Percentiles rank a stretch among this genome's conserved stretches.
Conservation (phyloP, 2,888 invertebrate species). For the Gastracanthus pulcherrimus region DNA sequence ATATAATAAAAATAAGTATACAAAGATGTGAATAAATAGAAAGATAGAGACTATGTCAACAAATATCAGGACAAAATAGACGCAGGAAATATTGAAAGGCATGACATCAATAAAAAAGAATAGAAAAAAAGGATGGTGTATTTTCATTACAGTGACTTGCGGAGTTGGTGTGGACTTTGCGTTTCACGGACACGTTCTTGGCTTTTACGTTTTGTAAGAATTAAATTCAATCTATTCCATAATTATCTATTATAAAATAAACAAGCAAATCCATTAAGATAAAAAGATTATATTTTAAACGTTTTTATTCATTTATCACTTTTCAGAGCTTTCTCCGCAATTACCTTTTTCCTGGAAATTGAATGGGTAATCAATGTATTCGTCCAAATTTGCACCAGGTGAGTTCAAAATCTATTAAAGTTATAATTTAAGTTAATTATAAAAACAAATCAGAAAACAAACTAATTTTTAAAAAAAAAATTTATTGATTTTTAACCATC, state of each 20-base stretch:
- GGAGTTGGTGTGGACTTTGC: constrained; percentile 83
- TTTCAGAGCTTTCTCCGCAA: constrained; percentile 80
- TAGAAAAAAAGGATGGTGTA: background rate
- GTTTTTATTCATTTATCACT: background rate
- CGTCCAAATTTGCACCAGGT: constrained; percentile 17
- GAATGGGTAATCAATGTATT: constrained; percentile 80
- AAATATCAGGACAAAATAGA: too few species aligned
- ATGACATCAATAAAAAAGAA: background rate
- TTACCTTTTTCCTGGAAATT: constrained; percentile 82
- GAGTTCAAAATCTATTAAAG: background rate
- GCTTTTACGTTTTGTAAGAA: constrained; percentile 83
- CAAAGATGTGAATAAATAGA: too few species aligned
- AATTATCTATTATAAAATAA: constrained; percentile 56
- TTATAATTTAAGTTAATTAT: background rate
- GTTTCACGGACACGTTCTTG: constrained; percentile 81
- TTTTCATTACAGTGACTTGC: constrained; percentile 80
- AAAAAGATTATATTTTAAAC: too few species aligned
- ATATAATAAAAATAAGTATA: too few species aligned
- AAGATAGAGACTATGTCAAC: too few species aligned
- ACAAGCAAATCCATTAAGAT: background rate
- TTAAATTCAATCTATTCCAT: constrained; percentile 68
- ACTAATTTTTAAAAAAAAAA: background rate
- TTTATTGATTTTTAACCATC: too few species aligned
- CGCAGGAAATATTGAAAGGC: too few species aligned
- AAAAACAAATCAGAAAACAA: too few species aligned